Base-by-base conservation (phyloP, 2,888 invertebrate species). In the Linnaemya vulpina region DNA sequence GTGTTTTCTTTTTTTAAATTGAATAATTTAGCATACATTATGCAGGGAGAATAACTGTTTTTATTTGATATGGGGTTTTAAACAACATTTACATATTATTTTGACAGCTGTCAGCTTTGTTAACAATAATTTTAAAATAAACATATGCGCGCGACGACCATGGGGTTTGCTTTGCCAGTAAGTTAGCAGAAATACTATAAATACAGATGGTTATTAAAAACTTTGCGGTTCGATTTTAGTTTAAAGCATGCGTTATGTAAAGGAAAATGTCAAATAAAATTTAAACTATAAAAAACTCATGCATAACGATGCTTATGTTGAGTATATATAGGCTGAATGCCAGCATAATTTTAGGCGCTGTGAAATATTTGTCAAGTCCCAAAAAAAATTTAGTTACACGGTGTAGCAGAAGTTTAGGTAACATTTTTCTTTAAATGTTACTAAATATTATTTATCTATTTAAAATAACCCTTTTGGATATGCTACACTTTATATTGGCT, bases 71-170 rank as follows among this genome's bases (percentile, higher is more conserved):
- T 71, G 82, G 65, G 76, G 40, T 71, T 77, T 76, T 80, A 7
- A 77, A 67, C 85, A 77, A 71, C 85, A 85, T 85, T 85, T 85
- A 85, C 85, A 85, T 85, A 82, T 85, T 85, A 85, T 85, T 85
- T 85, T 85, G 85, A 85, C 85, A 85, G 85, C 85, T 85, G 85
- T 85, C 85, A 85, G 84, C 82, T 85, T 79, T 75, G 82, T 85
- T 75, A 82, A 85, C 82, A 79, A 79, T 75, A 75, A 82, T 71
- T 76, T 76, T 58, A 71, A 71, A 82, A 76, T 51, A 82, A 83
- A 58, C 76, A 83, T 77, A 83, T 80, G 73, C 62, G 81, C 43
- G 49, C 46, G 46, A 46, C 3, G 46, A 46, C 3, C 43, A 46
- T 65, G 60, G 58, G 60, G 60, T 67, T 78, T 63, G 71, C 35